Conservation (phyloP, 2,113 vertebrate species). For the Varanus komodoensis region DNA sequence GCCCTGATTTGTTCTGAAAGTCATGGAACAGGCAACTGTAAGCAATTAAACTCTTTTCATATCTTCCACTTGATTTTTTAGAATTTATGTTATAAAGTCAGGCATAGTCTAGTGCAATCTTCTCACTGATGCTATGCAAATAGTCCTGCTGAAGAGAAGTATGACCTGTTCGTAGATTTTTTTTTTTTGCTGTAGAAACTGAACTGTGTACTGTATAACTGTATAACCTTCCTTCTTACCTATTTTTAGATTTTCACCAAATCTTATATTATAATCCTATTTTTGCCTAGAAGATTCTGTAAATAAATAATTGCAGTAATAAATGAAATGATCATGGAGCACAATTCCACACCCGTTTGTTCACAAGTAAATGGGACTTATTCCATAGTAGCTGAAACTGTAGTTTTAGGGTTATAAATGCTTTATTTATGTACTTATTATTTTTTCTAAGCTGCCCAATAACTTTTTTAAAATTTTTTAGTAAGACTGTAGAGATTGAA, state of each 20-base stretch:
- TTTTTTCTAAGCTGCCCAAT: too few species aligned
- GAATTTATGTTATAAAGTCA: not conserved
- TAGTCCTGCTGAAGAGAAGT: not conserved
- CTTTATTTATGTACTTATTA: too few species aligned
- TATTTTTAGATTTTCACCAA: not conserved
- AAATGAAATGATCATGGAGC: not conserved
- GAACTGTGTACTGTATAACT: not conserved
- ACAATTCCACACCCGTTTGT: not conserved
- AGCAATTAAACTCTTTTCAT: not conserved
- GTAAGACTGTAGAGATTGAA: not conserved
- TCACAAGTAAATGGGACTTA: not conserved
- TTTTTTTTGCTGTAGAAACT: not conserved
- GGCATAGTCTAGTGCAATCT: not conserved
- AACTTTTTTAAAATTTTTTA: not conserved
- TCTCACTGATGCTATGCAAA: not conserved
- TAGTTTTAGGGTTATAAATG: not conserved
- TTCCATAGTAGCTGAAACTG: not conserved
- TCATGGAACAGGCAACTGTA: not conserved
- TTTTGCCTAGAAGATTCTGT: not conserved
- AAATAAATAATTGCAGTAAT: not conserved
- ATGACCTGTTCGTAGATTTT: not conserved
- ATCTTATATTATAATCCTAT: too few species aligned
- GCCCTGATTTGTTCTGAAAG: not conserved
- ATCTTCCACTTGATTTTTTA: not conserved
- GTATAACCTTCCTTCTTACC: not conserved